A percentile compares a stretch with the other conserved stretches of the same genome.
Conservation (phyloP, 2,888 invertebrate genomes). For the Lissonota sp. region DNA sequence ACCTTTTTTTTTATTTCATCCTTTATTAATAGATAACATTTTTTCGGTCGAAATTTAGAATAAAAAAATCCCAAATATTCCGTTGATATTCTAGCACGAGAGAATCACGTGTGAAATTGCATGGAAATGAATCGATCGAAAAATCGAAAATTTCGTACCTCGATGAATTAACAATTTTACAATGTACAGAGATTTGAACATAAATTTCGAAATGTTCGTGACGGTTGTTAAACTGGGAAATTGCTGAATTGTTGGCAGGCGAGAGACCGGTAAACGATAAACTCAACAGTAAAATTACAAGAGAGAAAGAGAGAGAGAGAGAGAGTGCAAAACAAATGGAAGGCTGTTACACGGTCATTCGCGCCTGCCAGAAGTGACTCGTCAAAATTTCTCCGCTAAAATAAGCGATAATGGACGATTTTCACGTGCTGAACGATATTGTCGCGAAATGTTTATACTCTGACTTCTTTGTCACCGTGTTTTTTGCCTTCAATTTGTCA, state of each 20-base stretch:
- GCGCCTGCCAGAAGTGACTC: slow-evolving; percentile 37
- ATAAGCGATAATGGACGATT: slow-evolving; percentile 13
- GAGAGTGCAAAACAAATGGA: slow-evolving; percentile 43
- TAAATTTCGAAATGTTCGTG: slow-evolving; percentile 47
- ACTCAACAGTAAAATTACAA: slow-evolving; percentile 43
- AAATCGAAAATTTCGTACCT: slow-evolving; percentile 20
- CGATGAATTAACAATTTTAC: slow-evolving; percentile 29
- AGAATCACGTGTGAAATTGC: too few species aligned
- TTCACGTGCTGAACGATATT: background rate
- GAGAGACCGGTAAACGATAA: slow-evolving; percentile 59
- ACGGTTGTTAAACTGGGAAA: slow-evolving; percentile 61
- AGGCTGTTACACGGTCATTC: slow-evolving; percentile 53
- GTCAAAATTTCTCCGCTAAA: slow-evolving; percentile 1
- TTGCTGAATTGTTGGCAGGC: slow-evolving; percentile 57
- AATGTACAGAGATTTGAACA: slow-evolving; percentile 25
- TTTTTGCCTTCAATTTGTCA: too few species aligned
- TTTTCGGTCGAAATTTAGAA: background rate
- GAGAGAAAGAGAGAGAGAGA: slow-evolving; percentile 10
- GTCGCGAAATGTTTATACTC: slow-evolving; percentile 1
- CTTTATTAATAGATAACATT: slow-evolving; percentile 6
- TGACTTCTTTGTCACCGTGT: background rate
- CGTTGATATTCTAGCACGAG: too few species aligned
- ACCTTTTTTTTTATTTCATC: background rate
- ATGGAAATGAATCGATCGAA: slow-evolving; percentile 1
- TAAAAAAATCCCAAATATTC: background rate